These are phyloP conservation scores for Stratiomys singularior DNA, from an alignment of 2,888 invertebrate genomes.

Conservation along the genomic window DNA sequence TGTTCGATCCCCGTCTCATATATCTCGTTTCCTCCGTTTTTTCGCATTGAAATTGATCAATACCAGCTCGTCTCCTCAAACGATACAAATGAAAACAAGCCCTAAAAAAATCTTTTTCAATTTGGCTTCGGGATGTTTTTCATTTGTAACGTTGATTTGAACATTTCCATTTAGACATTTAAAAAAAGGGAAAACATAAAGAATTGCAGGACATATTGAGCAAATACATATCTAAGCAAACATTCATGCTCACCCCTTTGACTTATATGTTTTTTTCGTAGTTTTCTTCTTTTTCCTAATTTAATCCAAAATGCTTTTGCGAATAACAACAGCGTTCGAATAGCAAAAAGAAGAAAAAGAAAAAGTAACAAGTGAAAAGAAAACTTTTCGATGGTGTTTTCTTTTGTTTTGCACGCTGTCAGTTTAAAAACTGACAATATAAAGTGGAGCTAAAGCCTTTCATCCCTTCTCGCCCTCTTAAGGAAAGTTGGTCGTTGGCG, in stretches of 20 bases:
- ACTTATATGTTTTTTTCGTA: neutral
- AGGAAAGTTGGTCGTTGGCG: constrained; percentile 33
- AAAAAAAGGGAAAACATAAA: neutral
- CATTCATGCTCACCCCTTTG: neutral
- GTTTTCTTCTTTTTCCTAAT: constrained; percentile 28
- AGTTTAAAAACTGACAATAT: constrained; percentile 47
- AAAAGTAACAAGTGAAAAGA: neutral
- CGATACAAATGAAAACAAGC: constrained; percentile 27
- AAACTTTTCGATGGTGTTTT: constrained; percentile 44
- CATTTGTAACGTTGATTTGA: constrained; percentile 31
- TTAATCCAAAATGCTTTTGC: constrained; percentile 28
- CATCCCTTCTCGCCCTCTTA: constrained; percentile 40
- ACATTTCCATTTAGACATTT: constrained; percentile 23
- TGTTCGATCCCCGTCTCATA: neutral
- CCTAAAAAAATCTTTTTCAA: constrained; percentile 34
- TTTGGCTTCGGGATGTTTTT: constrained; percentile 25
- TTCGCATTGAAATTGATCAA: constrained; percentile 30
- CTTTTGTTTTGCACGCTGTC: constrained; percentile 46
- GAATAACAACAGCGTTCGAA: too few relatives aligned
- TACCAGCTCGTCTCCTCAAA: constrained; percentile 18
- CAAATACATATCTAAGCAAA: neutral
- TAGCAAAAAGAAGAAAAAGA: constrained; percentile 3
- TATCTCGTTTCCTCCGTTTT: constrained; percentile 35
- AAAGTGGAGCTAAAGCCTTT: constrained; percentile 43
- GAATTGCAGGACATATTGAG: constrained; percentile 8